These are phyloP conservation scores for Cyprinodon brontotheroides DNA, from an alignment of 2,113 vertebrate genomes.

Conservation along the genomic window DNA sequence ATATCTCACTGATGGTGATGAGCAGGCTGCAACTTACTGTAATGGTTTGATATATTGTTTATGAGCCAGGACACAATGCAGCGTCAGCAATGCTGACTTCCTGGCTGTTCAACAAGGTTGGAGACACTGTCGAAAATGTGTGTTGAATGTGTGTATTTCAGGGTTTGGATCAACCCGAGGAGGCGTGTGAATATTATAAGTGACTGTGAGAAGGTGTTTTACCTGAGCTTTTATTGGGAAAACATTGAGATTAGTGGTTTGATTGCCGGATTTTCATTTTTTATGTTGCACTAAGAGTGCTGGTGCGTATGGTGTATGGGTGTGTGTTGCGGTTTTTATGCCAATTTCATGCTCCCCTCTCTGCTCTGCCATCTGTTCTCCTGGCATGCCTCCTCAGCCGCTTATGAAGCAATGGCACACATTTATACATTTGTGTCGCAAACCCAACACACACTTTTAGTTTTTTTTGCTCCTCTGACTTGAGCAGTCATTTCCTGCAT, in stretches of 20 bases:
- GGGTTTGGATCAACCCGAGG: background rate
- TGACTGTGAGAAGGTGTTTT: background rate
- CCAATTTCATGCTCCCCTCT: conserved; percentile 43
- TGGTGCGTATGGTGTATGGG: background rate
- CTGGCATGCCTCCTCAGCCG: conserved; percentile 61
- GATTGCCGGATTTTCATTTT: conserved; percentile 22
- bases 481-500: conserved; percentile 12
- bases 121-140: background rate
- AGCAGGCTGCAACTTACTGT: background rate
- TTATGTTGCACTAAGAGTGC: conserved; percentile 6
- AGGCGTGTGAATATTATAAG: background rate
- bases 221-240: conserved; percentile 4
- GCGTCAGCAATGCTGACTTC: conserved; percentile 42
- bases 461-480: conserved; percentile 10
- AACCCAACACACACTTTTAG: background rate
- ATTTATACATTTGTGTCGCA: background rate
- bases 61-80: conserved; percentile 23
- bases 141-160: conserved; percentile 5
- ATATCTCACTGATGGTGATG: background rate
- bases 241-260: conserved; percentile 27
- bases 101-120: conserved; percentile 12
- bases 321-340: conserved; percentile 44
- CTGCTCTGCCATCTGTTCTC: conserved; percentile 66
- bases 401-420: conserved; percentile 55
- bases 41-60: background rate